A percentile compares a stretch with the other conserved stretches of the same genome.
Evolutionary conservation across 64 coral and sea anemone genomes (phyloP).

Genomic region (Platygyra sinensis): DNA sequence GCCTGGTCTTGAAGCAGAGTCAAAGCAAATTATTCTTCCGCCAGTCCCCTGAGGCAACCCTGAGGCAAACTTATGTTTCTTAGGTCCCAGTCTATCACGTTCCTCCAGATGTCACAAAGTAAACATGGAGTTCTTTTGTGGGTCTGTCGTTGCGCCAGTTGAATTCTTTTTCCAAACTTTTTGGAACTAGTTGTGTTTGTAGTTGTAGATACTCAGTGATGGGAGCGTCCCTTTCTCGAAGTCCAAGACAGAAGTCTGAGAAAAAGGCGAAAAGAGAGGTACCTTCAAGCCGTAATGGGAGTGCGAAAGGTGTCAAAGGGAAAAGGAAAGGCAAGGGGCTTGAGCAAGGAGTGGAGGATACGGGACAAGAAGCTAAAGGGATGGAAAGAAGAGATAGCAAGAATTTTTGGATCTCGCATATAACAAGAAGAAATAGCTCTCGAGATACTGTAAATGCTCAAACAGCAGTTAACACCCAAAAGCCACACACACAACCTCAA

Average conservation of each 20-base stretch:
- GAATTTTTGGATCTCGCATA: conserved; percentile 83
- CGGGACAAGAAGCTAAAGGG: neutral
- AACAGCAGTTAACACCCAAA: neutral
- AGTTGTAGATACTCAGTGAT: neutral
- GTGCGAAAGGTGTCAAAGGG: neutral
- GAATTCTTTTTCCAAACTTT: neutral
- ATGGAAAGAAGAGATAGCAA: conserved; percentile 82
- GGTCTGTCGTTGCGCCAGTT: neutral
- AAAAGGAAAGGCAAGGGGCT: neutral
- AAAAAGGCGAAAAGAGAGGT: conserved; percentile 4
- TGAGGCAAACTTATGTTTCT: neutral
- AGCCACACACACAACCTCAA: neutral
- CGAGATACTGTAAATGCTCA: neutral
- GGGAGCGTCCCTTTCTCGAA: conserved; percentile 34
- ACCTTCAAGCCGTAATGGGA: neutral
- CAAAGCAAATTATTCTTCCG: no score
- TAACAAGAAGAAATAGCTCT: conserved; percentile 30
- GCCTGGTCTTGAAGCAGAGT: no score
- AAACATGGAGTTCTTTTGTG: neutral
- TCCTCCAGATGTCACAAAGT: neutral
- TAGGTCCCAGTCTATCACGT: conserved; percentile 11
- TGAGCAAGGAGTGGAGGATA: neutral
- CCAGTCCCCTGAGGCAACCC: no score
- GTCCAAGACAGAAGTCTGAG: conserved; percentile 13
- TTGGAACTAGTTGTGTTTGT: neutral